These are phyloP conservation scores for Matsumyia berberina DNA, from an alignment of 2,888 invertebrate species.

Conservation along the genomic window DNA sequence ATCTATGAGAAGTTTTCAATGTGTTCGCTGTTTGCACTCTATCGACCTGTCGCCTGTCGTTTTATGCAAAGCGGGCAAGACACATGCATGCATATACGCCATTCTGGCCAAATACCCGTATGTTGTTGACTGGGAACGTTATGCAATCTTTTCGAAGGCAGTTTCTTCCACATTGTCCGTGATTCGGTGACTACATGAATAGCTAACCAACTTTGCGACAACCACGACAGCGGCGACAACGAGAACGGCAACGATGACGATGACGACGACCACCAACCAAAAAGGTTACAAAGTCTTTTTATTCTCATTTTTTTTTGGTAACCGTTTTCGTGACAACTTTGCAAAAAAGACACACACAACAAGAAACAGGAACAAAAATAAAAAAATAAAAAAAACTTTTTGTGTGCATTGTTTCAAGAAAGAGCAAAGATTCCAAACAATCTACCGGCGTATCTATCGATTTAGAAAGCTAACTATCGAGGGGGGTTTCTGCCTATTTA, in stretches of 20 bases:
- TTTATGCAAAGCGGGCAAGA: constrained; percentile 57
- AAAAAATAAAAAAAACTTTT: constrained; percentile 13
- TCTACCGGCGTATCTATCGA: constrained; percentile 67
- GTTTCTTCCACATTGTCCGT: constrained; percentile 62
- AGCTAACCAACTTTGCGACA: constrained; percentile 72
- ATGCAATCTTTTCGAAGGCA: constrained; percentile 68
- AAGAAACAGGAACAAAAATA: constrained; percentile 56
- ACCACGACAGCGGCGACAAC: constrained; percentile 42
- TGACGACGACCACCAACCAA: constrained; percentile 73
- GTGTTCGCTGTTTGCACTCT: constrained; percentile 66
- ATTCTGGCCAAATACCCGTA: constrained; percentile 38
- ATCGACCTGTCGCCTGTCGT: constrained; percentile 76
- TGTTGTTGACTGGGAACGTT: constrained; percentile 50
- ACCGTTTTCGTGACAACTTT: constrained; percentile 76
- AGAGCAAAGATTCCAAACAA: constrained; percentile 59
- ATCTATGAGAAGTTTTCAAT: constrained; percentile 76
- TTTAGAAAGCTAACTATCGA: constrained; percentile 72
- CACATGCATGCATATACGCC: constrained; percentile 43
- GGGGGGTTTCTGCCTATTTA: constrained; percentile 48
- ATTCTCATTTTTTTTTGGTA: constrained; percentile 51
- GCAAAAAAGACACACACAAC: constrained; percentile 18
- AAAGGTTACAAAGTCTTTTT: constrained; percentile 69
- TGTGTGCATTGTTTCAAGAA: constrained; percentile 71
- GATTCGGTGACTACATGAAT: constrained; percentile 75
- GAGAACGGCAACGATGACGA: constrained; percentile 51